These are phyloP conservation scores for Ptilodon capucinus DNA, from an alignment of 2,888 invertebrate species.

Conservation along the genomic window DNA sequence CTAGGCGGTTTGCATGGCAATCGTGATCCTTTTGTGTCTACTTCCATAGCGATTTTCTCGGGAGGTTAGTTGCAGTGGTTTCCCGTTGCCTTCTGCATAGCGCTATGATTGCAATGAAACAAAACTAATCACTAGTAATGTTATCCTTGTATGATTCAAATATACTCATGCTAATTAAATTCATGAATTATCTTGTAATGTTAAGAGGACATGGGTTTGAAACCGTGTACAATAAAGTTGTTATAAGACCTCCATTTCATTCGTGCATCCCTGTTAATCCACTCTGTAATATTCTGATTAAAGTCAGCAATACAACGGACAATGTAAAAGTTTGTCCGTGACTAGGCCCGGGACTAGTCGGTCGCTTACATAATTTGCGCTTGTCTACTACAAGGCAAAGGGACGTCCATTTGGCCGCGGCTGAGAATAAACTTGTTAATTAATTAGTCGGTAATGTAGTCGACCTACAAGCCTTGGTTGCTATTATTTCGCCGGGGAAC, in stretches of 20 bases:
- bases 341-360: background rate
- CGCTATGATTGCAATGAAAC: background rate
- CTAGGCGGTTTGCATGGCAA: too few species aligned
- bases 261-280: background rate
- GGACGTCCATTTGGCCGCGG: background rate
- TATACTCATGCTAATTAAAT: background rate
- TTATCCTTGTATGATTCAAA: background rate
- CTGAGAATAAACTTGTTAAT: slow-evolving; percentile 1
- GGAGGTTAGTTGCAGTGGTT: too few species aligned
- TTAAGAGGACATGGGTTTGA: slow-evolving; percentile 7
- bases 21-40: too few species aligned
- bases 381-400: background rate
- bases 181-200: background rate
- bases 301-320: background rate
- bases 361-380: background rate
- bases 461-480: slow-evolving; percentile 47
- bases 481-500: slow-evolving; percentile 31
- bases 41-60: too few species aligned
- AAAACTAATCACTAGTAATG: background rate
- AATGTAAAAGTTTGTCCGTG: background rate
- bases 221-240: slow-evolving; percentile 6
- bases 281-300: slow-evolving; percentile 1
- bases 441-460: slow-evolving; percentile 22
- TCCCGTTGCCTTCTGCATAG: too few species aligned
- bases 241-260: background rate